Evolutionary conservation across 2,113 vertebrate species (phyloP).

Genomic region (Apistogramma diplotaenia): DNA sequence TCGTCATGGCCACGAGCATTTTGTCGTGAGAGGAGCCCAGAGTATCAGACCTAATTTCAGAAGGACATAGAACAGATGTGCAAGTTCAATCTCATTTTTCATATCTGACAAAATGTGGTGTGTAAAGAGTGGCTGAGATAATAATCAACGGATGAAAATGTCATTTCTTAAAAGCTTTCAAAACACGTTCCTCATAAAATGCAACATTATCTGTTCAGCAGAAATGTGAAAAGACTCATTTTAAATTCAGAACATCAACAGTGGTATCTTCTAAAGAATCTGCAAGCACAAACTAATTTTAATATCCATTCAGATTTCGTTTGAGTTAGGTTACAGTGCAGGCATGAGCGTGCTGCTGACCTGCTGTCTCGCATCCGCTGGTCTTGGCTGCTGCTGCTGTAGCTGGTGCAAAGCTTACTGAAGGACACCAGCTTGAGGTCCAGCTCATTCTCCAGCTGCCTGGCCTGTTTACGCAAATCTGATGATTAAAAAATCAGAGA

Average conservation of each 20-base stretch:
- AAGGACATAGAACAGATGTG: background rate
- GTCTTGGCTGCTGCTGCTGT: slow-evolving; percentile 67
- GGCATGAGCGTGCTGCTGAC: background rate
- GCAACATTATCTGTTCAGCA: background rate
- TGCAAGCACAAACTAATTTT: background rate
- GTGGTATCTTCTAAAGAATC: background rate
- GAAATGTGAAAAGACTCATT: background rate
- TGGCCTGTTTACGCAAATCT: slow-evolving; percentile 95
- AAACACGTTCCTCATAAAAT: background rate
- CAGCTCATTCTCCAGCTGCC: slow-evolving; percentile 95
- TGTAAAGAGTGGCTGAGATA: background rate
- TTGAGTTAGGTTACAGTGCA: background rate
- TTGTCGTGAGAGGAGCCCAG: slow-evolving; percentile 89
- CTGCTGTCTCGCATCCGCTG: slow-evolving; percentile 40
- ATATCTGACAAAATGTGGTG: background rate
- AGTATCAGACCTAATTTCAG: slow-evolving; percentile 83
- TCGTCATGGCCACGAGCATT: slow-evolving; percentile 93
- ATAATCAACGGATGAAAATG: background rate
- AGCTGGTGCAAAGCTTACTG: slow-evolving; percentile 97
- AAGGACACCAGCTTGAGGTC: slow-evolving; percentile 96
- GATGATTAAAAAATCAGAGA: background rate
- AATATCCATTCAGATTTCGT: background rate
- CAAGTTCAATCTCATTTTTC: background rate
- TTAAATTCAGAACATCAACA: background rate
- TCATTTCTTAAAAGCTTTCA: background rate